A percentile compares a stretch with the other conserved stretches of the same genome.
Evolutionary conservation across 2,113 vertebrate species (phyloP).

Genomic region (Leptocoma aspasia): DNA sequence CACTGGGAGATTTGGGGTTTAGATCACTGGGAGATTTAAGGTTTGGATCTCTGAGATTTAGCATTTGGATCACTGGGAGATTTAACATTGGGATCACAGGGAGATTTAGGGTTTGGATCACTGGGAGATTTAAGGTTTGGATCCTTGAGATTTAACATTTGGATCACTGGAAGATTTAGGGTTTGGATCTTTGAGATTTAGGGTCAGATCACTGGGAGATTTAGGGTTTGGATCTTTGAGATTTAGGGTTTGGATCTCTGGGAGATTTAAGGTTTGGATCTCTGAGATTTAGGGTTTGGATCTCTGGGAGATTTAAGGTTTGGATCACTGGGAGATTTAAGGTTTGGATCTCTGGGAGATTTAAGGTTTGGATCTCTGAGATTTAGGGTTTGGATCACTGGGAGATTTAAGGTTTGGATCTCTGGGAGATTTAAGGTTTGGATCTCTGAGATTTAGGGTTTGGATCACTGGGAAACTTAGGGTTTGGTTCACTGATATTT

Average conservation of each 20-base stretch:
- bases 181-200: fast-evolving
- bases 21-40: fast-evolving
- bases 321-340: no score
- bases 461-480: not conserved
- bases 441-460: no score
- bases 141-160: fast-evolving
- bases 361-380: not conserved
- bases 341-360: no score
- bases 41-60: no score
- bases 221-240: not conserved
- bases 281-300: not conserved
- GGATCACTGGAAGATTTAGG: fast-evolving
- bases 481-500: not conserved
- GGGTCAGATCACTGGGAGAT: not conserved
- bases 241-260: not conserved
- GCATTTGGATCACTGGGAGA: fast-evolving
- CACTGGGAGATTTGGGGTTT: not conserved
- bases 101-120: not conserved
- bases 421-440: no score
- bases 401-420: not conserved
- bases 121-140: not conserved
- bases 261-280: no score
- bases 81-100: fast-evolving
- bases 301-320: not conserved
- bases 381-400: not conserved